Conservation (phyloP, 2,797 vertebrate species). For the Phyllotis vaccarum region DNA sequence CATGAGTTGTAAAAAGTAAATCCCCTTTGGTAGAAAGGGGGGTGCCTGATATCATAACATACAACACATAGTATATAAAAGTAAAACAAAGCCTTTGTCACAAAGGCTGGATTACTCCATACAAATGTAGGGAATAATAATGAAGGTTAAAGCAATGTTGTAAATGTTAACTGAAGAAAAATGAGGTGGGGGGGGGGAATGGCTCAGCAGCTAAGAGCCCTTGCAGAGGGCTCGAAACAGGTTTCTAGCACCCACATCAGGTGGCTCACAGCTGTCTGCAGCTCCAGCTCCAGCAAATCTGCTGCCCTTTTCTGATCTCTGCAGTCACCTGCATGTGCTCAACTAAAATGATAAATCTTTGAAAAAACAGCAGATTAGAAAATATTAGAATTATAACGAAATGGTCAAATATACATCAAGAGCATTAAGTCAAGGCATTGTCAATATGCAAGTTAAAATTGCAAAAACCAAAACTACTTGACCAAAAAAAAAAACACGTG, state of each 20-base stretch:
- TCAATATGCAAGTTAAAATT: slow-evolving; percentile 28
- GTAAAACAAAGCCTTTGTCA: not conserved
- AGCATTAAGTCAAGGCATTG: not conserved
- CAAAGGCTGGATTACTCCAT: not conserved
- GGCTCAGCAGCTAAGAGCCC: not conserved
- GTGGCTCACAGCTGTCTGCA: not conserved
- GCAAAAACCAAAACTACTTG: slow-evolving; percentile 42
- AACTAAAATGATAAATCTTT: not conserved
- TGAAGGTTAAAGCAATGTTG: slow-evolving; percentile 8
- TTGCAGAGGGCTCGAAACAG: not conserved
- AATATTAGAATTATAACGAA: not conserved
- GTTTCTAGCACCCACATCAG: not conserved
- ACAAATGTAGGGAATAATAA: slow-evolving; percentile 37
- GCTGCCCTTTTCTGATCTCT: not conserved
- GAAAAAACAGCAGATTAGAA: not conserved
- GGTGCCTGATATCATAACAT: not conserved
- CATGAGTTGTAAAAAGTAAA: not conserved
- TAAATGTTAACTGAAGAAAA: slow-evolving; percentile 35
- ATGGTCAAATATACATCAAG: not conserved
- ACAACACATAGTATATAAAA: not conserved
- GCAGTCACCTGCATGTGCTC: not conserved
- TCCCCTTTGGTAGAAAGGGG: not conserved
- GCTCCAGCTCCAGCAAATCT: not conserved
- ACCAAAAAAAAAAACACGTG: not conserved
- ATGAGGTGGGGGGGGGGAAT: not conserved